Conservation (phyloP, 2,797 vertebrate species). For the Poliocrania exsul region DNA sequence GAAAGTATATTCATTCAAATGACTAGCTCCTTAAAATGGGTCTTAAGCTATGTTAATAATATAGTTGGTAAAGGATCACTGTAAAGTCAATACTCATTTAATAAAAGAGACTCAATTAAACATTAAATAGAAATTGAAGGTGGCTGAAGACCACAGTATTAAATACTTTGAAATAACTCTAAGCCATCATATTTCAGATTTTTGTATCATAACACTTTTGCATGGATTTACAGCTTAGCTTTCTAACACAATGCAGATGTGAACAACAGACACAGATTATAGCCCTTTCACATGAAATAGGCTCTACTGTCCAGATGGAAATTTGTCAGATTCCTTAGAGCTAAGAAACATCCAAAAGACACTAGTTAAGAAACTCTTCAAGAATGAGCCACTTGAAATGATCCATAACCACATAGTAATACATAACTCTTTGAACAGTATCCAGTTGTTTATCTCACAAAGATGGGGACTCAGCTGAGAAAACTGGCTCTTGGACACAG, state of each 20-base stretch:
- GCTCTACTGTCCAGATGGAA: conserved; percentile 44
- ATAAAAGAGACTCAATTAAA: background rate
- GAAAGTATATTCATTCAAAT: background rate
- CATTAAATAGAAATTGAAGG: conserved; percentile 13
- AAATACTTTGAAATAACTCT: background rate
- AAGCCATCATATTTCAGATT: background rate
- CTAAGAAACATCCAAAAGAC: conserved; percentile 55
- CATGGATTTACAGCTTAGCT: conserved; percentile 18
- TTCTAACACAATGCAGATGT: conserved; percentile 51
- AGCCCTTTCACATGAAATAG: conserved; percentile 55
- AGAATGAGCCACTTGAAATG: conserved; percentile 64
- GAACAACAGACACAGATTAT: conserved; percentile 50
- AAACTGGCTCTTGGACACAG: conserved; percentile 54
- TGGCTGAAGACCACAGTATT: background rate
- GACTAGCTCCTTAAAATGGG: background rate
- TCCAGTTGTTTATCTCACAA: conserved; percentile 63
- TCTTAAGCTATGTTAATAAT: background rate
- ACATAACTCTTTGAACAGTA: conserved; percentile 57
- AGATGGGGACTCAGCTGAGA: conserved; percentile 35
- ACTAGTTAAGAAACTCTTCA: conserved; percentile 41
- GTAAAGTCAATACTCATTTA: background rate
- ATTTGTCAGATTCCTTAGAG: conserved; percentile 65
- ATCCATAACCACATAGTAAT: conserved; percentile 54
- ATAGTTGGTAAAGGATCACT: background rate
- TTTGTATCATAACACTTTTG: conserved; percentile 25